phyloP scores from a whole-genome alignment of 35 echinoderm and acorn worm species.

The Acanthaster planci region DNA sequence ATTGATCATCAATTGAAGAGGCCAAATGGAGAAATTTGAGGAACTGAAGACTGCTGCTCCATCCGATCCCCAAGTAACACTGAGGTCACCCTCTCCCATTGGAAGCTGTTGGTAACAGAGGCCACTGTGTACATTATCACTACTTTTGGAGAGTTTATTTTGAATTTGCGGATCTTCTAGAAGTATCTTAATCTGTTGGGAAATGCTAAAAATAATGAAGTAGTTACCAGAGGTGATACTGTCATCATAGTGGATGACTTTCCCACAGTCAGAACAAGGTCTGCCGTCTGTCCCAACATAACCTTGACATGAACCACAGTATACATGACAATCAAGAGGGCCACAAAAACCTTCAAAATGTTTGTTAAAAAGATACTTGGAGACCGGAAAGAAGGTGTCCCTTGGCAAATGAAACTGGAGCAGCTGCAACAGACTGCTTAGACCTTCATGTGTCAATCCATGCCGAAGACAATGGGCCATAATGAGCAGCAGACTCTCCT shows the following conservation, averaged over 20 bases:
- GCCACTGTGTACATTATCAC: no score
- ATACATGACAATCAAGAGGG: neutral
- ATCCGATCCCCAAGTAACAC: no score
- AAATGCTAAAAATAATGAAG: neutral
- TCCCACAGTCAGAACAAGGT: neutral
- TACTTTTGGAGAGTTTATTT: neutral
- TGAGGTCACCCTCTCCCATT: no score
- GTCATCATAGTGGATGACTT: neutral
- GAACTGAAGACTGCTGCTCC: no score
- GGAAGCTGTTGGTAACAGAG: no score
- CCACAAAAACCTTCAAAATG: neutral
- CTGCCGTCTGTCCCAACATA: no score
- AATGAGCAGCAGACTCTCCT: neutral
- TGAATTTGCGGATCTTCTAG: neutral
- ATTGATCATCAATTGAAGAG: no score
- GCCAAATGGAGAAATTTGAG: no score
- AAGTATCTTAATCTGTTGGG: neutral
- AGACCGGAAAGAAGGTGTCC: neutral
- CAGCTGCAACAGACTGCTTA: neutral
- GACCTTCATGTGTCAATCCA: neutral
- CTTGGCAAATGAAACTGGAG: neutral
- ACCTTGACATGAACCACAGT: neutral
- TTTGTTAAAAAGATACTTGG: neutral
- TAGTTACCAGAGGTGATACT: neutral
- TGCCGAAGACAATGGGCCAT: neutral